These are phyloP conservation scores for Notiomystis cincta DNA, from an alignment of 2,113 vertebrate species.

Conservation along the genomic window DNA sequence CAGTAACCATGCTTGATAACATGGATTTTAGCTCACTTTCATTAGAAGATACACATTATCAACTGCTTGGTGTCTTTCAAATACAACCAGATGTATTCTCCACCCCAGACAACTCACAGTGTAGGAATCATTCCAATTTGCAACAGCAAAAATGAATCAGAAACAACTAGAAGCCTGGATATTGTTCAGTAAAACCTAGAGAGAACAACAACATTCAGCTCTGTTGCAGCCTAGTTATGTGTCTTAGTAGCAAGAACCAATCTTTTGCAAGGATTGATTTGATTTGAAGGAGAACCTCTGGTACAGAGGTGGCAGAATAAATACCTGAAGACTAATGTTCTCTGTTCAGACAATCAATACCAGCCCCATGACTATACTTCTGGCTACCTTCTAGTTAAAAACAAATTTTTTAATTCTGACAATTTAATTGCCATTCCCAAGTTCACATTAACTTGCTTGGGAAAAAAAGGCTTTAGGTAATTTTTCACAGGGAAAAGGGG, in stretches of 20 bases:
- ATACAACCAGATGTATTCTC: background rate
- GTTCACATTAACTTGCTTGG: conserved; percentile 83
- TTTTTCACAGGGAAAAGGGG: conserved; percentile 69
- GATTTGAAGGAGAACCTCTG: conserved; percentile 85
- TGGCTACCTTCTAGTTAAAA: conserved; percentile 97
- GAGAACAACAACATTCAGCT: conserved; percentile 32
- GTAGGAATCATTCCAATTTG: background rate
- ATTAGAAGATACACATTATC: background rate
- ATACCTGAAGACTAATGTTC: conserved; percentile 97
- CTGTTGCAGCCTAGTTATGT: conserved; percentile 72
- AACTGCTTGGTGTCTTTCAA: background rate
- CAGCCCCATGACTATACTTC: conserved; percentile 90
- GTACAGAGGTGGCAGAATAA: conserved; percentile 93
- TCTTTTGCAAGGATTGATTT: conserved; percentile 90
- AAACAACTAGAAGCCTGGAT: background rate
- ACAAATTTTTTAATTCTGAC: conserved; percentile 99
- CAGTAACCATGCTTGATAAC: background rate
- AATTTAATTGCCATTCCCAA: conserved; percentile 97
- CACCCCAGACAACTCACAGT: background rate
- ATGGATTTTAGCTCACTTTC: background rate
- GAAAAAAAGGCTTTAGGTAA: conserved; percentile 76
- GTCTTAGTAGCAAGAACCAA: conserved; percentile 82
- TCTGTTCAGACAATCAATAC: conserved; percentile 93
- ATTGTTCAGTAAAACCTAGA: background rate
- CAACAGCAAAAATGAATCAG: background rate